Evolutionary conservation across 2,113 vertebrate species (phyloP), one percentile per base, ranked within the genome.

Genomic region (Zeus faber): DNA sequence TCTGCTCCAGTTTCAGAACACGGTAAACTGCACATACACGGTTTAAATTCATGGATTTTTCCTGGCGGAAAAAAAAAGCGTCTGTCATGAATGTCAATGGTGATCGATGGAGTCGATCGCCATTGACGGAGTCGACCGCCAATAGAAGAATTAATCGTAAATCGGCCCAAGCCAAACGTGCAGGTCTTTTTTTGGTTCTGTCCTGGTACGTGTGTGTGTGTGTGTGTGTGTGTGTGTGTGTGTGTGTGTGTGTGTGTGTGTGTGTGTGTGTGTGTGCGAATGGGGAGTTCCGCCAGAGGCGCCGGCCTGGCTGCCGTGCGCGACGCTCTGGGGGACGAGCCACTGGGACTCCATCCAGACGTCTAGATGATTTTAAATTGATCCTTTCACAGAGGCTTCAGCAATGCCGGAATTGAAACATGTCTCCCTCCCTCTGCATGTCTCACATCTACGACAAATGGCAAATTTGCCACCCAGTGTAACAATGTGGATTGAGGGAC

Each of bases 301-400:
- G 81, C 73, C 83, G 17, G 65, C 55, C 69, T 54, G 79, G 58
- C 83, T 72, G 11, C 57, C 49, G 67, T 29, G 33, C 2, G 13
- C 25, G 10, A 16, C 17, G 50, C 48, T 55, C 43, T 24, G 58
- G 49, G 24, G 65, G 51, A 58, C 46, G 58, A n/a, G 57, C 45
- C 27, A 52, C 11, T 58, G 54, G 29, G 58, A 40, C 40, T 20
- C 37, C 33, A 44, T 55, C 70, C 23, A 5, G 54, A 56, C 57
- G 67, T 65, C 68, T 64, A 67, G 64, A 55, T 45, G 58, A 63
- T 49, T 5, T 67, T 55, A 59, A 17, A 71, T 60, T 8, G 26
- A 66, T 75, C 65, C 48, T n/a, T 65, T 44, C 17, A 54, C 22
- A 62, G 67, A 58, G 16, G 17, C 51, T 60, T 74, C 23, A 53